phyloP scores from a whole-genome alignment of 2,797 vertebrate species.

The Coendou prehensilis region DNA sequence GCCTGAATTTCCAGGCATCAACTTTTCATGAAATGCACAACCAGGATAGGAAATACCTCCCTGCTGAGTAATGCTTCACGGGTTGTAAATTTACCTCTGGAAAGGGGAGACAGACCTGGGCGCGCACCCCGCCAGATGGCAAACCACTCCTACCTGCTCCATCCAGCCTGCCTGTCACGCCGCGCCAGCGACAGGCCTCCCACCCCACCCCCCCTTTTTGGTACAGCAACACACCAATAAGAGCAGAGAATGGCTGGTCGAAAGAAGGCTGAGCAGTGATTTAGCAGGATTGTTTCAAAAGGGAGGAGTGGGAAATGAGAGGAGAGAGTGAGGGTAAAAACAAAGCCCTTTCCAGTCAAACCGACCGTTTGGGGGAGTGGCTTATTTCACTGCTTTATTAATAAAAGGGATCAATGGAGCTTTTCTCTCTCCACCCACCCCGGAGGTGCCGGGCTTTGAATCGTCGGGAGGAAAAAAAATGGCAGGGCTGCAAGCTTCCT shows the following conservation, averaged over 20 bases:
- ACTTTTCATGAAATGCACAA: slow-evolving; percentile 85
- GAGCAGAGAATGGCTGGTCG: slow-evolving; percentile 60
- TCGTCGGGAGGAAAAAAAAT: neutral
- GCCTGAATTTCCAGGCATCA: slow-evolving; percentile 77
- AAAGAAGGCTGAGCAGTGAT: slow-evolving; percentile 69
- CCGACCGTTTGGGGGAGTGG: slow-evolving; percentile 72
- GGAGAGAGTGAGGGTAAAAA: slow-evolving; percentile 59
- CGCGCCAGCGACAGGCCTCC: slow-evolving; percentile 76
- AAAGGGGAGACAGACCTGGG: slow-evolving; percentile 77
- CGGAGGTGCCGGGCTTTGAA: slow-evolving; percentile 39
- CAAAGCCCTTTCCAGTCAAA: slow-evolving; percentile 71
- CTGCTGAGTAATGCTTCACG: slow-evolving; percentile 84
- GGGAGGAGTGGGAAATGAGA: slow-evolving; percentile 54
- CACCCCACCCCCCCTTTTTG: slow-evolving; percentile 77
- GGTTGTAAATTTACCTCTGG: slow-evolving; percentile 82
- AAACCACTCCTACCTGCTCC: slow-evolving; percentile 84
- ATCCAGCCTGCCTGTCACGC: slow-evolving; percentile 76
- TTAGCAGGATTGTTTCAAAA: slow-evolving; percentile 68
- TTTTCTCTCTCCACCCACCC: slow-evolving; percentile 52
- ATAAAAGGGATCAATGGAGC: slow-evolving; percentile 72
- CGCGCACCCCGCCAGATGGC: slow-evolving; percentile 80
- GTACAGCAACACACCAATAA: slow-evolving; percentile 76
- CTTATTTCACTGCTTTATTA: slow-evolving; percentile 73
- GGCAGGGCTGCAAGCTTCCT: slow-evolving; percentile 62
- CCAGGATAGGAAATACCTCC: slow-evolving; percentile 84